These are phyloP conservation scores for Metalampra italica DNA, from an alignment of 2,888 invertebrate genomes.

Conservation along the genomic window DNA sequence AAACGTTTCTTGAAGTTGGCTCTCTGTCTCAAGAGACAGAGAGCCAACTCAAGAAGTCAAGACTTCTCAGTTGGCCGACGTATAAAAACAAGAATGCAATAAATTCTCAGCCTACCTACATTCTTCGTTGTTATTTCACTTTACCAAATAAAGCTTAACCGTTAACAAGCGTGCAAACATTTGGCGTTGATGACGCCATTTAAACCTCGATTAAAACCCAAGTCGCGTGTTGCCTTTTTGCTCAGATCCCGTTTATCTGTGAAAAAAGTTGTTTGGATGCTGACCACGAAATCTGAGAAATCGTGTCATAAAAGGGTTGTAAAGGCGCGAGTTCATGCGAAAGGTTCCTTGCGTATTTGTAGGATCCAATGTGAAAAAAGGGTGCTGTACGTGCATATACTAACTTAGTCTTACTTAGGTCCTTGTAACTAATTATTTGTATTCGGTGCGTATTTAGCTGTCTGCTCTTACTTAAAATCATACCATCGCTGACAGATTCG, in stretches of 20 bases:
- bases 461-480: too few species aligned
- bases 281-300: constrained; percentile 12
- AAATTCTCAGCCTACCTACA: neutral
- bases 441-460: too few species aligned
- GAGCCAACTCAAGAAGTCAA: too few species aligned
- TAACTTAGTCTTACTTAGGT: too few species aligned
- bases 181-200: neutral
- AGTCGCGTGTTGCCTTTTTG: neutral
- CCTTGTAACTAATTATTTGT: too few species aligned
- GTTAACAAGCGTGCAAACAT: constrained; percentile 1
- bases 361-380: too few species aligned
- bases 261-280: constrained; percentile 14
- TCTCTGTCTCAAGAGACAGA: too few species aligned
- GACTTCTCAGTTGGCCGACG: too few species aligned
- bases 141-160: neutral
- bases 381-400: too few species aligned
- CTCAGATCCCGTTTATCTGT: constrained; percentile 20
- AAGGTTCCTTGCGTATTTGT: too few species aligned
- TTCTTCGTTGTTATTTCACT: neutral
- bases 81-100: neutral
- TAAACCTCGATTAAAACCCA: neutral
- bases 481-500: too few species aligned
- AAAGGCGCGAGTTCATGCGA: neutral
- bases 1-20: too few species aligned
- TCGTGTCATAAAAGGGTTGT: neutral